Percentiles rank a stretch among this genome's conserved stretches.
Evolutionary conservation across 2,888 invertebrate genomes (phyloP).

Genomic region (Stenodema calcarata): DNA sequence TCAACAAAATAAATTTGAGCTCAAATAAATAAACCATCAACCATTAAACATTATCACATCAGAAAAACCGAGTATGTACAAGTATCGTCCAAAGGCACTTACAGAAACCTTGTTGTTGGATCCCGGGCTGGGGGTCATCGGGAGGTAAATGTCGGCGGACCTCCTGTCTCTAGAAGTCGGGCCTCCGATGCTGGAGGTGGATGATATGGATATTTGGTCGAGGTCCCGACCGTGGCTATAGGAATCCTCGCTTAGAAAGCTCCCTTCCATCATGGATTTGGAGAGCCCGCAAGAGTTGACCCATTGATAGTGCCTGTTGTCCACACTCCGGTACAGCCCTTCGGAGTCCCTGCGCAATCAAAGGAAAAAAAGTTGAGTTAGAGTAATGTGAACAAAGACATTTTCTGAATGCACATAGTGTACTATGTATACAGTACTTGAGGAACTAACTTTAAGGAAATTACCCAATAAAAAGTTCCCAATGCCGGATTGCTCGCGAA

Average conservation of each 20-base stretch:
- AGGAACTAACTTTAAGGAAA: too few species aligned
- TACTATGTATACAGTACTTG: too few species aligned
- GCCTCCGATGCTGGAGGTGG: constrained; percentile 68
- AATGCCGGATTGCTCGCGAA: too few species aligned
- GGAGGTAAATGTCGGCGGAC: constrained; percentile 64
- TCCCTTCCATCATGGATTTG: constrained; percentile 66
- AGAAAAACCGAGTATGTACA: too few species aligned
- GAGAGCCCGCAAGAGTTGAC: constrained; percentile 58
- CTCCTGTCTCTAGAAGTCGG: constrained; percentile 60
- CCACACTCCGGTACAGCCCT: constrained; percentile 49
- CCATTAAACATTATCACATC: too few species aligned
- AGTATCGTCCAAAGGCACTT: constrained; percentile 59
- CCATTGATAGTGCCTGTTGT: constrained; percentile 52
- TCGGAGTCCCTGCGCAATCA: constrained; percentile 49
- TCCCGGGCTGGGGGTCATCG: constrained; percentile 68
- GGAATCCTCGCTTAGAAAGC: constrained; percentile 67
- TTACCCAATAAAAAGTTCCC: too few species aligned
- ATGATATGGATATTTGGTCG: constrained; percentile 70
- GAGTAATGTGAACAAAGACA: not conserved
- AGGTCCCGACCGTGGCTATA: constrained; percentile 63
- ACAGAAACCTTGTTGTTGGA: constrained; percentile 71
- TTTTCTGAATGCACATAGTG: too few species aligned
- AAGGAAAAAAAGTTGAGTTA: not conserved
- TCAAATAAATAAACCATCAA: too few species aligned
- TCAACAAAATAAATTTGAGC: constrained; percentile 55